A percentile compares a stretch with the other conserved stretches of the same genome.
These are phyloP conservation scores for Sthenelais limicola DNA, from an alignment of 2,888 invertebrate genomes.

Conservation along the genomic window DNA sequence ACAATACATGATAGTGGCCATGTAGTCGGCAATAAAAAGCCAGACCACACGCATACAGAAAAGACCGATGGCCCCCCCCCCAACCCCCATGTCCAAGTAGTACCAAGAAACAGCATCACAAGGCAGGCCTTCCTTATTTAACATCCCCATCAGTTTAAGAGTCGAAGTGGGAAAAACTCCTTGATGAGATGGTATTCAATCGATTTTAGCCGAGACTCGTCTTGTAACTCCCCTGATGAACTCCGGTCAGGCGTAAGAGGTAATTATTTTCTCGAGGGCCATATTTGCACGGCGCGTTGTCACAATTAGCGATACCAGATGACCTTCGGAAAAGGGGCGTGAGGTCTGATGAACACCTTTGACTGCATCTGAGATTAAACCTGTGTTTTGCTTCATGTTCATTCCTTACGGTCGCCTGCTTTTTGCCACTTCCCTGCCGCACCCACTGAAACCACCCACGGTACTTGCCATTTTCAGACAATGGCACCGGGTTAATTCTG, in stretches of 20 bases:
- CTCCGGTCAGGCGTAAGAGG: constrained; percentile 18
- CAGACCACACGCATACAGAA: no score
- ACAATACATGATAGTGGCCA: no score
- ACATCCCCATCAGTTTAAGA: no score
- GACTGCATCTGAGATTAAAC: no score
- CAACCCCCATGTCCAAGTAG: no score
- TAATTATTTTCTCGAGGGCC: constrained; percentile 28
- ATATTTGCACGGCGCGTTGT: constrained; percentile 29
- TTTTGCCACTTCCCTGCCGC: no score
- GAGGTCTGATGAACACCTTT: background rate
- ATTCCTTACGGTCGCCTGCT: no score
- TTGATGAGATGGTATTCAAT: constrained; percentile 23
- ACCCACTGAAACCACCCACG: constrained; percentile 14
- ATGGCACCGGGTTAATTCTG: constrained; percentile 33
- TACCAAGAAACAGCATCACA: no score
- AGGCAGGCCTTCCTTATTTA: no score
- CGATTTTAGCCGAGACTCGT: constrained; percentile 7
- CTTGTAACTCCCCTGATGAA: constrained; percentile 32
- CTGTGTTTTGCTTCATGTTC: no score
- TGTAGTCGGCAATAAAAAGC: no score
- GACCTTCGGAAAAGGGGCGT: background rate
- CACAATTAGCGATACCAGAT: constrained; percentile 24
- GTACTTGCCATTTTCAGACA: constrained; percentile 33
- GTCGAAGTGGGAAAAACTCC: background rate
- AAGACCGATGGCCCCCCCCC: no score